These are phyloP conservation scores for Bos javanicus DNA, from an alignment of 2,113 vertebrate genomes.

Conservation along the genomic window DNA sequence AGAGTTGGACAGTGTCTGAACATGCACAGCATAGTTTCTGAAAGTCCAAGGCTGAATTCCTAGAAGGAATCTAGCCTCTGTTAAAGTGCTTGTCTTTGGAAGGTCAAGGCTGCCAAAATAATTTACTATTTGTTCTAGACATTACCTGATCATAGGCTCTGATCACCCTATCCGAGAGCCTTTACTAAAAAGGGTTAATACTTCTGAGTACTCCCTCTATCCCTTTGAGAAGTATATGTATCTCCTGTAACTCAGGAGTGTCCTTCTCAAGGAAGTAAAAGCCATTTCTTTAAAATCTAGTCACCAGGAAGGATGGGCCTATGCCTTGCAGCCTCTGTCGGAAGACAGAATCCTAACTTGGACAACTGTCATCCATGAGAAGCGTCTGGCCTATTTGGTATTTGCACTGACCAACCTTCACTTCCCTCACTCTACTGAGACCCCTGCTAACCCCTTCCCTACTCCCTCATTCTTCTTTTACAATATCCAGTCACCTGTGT, in stretches of 20 bases:
- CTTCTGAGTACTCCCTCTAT: not conserved
- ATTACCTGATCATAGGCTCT: not conserved
- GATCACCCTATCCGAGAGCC: not conserved
- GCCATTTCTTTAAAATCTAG: not conserved
- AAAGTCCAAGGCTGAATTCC: not conserved
- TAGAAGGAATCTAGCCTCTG: not conserved
- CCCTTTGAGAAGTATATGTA: not conserved
- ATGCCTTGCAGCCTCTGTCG: not conserved
- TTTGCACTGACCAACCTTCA: not conserved
- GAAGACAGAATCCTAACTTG: not conserved
- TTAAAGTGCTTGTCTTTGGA: not conserved
- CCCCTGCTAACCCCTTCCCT: accelerated
- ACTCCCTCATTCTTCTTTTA: not conserved
- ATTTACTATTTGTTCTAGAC: not conserved
- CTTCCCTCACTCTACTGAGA: not conserved
- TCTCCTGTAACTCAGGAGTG: not conserved
- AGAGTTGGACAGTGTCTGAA: not conserved
- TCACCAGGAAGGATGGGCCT: not conserved
- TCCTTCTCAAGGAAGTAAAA: not conserved
- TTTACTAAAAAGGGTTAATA: not conserved
- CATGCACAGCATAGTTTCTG: not conserved
- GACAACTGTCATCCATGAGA: not conserved
- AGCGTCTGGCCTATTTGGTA: not conserved
- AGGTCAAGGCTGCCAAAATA: not conserved
- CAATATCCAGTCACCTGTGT: not conserved